These are phyloP conservation scores for Henricia sp. DNA, from an alignment of 53 echinoderm and acorn worm genomes.

Conservation along the genomic window DNA sequence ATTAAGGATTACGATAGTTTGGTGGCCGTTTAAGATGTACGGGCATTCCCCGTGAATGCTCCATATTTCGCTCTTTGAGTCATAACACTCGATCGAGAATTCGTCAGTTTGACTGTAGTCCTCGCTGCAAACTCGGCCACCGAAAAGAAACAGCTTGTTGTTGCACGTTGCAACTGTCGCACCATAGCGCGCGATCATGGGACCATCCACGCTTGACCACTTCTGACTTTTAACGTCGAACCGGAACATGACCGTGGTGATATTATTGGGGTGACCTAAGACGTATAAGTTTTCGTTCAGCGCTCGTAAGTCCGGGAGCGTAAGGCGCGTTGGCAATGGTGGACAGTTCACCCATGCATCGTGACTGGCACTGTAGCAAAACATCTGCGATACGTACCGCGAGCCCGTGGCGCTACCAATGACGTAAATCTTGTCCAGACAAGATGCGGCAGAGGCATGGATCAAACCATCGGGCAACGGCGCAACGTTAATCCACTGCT, in stretches of 20 bases:
- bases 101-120: slow-evolving; percentile 41
- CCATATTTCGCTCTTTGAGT: slow-evolving; percentile 50
- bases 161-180: slow-evolving; percentile 45
- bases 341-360: slow-evolving; percentile 6
- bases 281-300: slow-evolving; percentile 39
- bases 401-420: slow-evolving; percentile 41
- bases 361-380: slow-evolving; percentile 24
- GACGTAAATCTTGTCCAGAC: slow-evolving; percentile 46
- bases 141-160: slow-evolving; percentile 60
- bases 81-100: slow-evolving; percentile 47
- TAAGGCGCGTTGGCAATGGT: slow-evolving; percentile 20
- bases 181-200: slow-evolving; percentile 26
- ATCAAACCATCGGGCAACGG: slow-evolving; percentile 1
- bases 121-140: slow-evolving; percentile 27
- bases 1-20: slow-evolving; percentile 27
- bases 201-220: slow-evolving; percentile 41
- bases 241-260: slow-evolving; percentile 32
- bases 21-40: slow-evolving; percentile 24
- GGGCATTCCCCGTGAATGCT: slow-evolving; percentile 40
- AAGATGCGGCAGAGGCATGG: slow-evolving; percentile 24
- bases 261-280: slow-evolving; percentile 44
- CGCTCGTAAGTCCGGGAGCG: slow-evolving; percentile 27
- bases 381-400: slow-evolving; percentile 41
- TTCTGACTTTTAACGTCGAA: slow-evolving; percentile 6
- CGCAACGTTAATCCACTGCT: slow-evolving; percentile 44